phyloP scores from a whole-genome alignment of 2,113 vertebrate species.

The Rynchops niger region DNA sequence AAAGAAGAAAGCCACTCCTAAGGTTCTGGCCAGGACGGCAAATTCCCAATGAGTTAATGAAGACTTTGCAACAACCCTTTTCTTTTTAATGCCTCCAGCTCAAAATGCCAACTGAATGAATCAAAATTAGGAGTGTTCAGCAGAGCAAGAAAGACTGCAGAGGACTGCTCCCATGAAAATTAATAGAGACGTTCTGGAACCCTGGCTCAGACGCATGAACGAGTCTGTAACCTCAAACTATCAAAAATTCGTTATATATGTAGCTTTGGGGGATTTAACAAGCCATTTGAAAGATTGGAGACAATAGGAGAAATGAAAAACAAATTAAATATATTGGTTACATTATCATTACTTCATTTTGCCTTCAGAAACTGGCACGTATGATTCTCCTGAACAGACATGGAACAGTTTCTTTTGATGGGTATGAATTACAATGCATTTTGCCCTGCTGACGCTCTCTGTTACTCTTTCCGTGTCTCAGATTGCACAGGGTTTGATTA shows the following conservation, averaged over 20 bases:
- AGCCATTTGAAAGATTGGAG: not conserved
- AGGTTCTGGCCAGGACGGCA: not conserved
- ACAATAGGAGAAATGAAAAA: not conserved
- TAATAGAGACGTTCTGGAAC: not conserved
- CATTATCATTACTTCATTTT: not conserved
- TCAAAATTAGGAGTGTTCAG: not conserved
- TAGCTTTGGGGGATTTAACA: not conserved
- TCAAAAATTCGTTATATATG: not conserved
- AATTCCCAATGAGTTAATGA: not conserved
- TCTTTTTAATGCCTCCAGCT: not conserved
- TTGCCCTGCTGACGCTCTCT: not conserved
- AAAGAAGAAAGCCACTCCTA: not conserved
- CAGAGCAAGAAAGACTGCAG: not conserved
- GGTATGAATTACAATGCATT: not conserved
- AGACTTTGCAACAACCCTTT: not conserved
- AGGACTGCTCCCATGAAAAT: not conserved
- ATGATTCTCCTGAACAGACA: not conserved
- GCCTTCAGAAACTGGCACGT: not conserved
- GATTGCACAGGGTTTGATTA: not conserved
- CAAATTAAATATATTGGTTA: not conserved
- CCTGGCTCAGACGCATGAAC: rapidly evolving
- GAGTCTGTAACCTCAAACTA: not conserved
- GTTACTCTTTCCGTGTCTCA: not conserved
- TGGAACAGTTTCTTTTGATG: not conserved
- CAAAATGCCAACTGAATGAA: not conserved